Evolutionary conservation across 2,113 vertebrate species (phyloP).

Genomic region (Seriola rivoliana): DNA sequence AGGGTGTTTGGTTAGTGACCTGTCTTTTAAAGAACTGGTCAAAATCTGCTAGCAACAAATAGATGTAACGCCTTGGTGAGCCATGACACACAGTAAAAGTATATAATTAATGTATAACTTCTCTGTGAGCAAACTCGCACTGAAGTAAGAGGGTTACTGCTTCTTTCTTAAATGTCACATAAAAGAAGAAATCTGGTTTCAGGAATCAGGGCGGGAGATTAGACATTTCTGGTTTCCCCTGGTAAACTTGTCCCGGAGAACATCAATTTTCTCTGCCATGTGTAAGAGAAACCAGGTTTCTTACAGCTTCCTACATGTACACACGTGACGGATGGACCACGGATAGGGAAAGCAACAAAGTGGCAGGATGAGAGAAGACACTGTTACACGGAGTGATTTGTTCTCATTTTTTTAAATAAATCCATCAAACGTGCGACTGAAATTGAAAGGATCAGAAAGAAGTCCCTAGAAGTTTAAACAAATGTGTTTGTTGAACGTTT

Average conservation of each 20-base stretch:
- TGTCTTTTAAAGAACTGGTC: background rate
- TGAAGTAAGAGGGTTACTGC: background rate
- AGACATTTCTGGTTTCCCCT: background rate
- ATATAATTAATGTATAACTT: background rate
- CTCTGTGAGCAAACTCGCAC: background rate
- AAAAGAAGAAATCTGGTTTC: background rate
- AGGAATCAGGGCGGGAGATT: background rate
- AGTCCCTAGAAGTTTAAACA: constrained; percentile 29
- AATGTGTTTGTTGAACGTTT: constrained; percentile 13
- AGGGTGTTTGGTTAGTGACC: background rate
- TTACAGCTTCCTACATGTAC: background rate
- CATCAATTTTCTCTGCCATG: background rate
- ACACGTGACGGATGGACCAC: background rate
- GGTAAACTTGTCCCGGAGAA: background rate
- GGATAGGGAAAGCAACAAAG: constrained; percentile 3
- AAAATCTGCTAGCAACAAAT: background rate
- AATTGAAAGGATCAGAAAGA: constrained; percentile 37
- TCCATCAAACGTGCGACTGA: constrained; percentile 15
- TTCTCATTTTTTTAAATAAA: constrained; percentile 21
- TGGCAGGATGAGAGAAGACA: constrained; percentile 5
- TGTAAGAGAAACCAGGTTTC: background rate
- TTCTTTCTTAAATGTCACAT: background rate
- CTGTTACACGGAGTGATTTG: background rate
- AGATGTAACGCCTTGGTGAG: background rate
- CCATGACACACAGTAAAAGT: background rate